Conservation (phyloP, 2,888 invertebrate genomes). For the Dione vanillae region DNA sequence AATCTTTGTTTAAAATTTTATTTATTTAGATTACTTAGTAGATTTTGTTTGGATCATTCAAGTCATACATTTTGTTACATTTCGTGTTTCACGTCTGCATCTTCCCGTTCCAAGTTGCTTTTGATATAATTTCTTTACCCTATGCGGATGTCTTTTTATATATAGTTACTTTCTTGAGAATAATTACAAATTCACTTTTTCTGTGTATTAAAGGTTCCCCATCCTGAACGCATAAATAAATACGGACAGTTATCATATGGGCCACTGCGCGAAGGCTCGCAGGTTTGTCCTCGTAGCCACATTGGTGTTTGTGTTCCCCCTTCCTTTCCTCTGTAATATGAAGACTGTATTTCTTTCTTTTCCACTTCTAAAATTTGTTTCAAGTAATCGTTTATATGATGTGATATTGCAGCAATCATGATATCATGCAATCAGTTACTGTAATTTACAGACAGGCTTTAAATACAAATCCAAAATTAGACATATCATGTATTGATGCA, state of each 20-base stretch:
- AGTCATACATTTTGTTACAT: slow-evolving; percentile 53
- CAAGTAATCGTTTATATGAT: slow-evolving; percentile 46
- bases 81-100: slow-evolving; percentile 63
- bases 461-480: slow-evolving; percentile 3
- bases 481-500: slow-evolving; percentile 63
- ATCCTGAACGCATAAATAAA: slow-evolving; percentile 85
- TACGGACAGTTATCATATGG: slow-evolving; percentile 87
- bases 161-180: slow-evolving; percentile 50
- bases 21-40: slow-evolving; percentile 39
- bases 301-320: slow-evolving; percentile 82
- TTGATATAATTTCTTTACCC: slow-evolving; percentile 64
- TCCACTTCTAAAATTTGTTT: slow-evolving; percentile 32
- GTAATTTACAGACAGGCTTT: slow-evolving; percentile 14
- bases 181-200: slow-evolving; percentile 75
- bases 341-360: slow-evolving; percentile 47
- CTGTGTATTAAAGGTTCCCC: slow-evolving; percentile 87
- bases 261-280: slow-evolving; percentile 87
- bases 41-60: slow-evolving; percentile 41
- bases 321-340: slow-evolving; percentile 67
- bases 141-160: slow-evolving; percentile 70
- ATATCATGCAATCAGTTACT: slow-evolving; percentile 46
- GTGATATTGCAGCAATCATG: slow-evolving; percentile 66
- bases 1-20: slow-evolving; percentile 34
- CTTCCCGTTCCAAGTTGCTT: slow-evolving; percentile 53
- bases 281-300: slow-evolving; percentile 84